Evolutionary conservation across 1,140 invertebrate genomes (phyloP).

Genomic region (Dolichoris vasculosae): DNA sequence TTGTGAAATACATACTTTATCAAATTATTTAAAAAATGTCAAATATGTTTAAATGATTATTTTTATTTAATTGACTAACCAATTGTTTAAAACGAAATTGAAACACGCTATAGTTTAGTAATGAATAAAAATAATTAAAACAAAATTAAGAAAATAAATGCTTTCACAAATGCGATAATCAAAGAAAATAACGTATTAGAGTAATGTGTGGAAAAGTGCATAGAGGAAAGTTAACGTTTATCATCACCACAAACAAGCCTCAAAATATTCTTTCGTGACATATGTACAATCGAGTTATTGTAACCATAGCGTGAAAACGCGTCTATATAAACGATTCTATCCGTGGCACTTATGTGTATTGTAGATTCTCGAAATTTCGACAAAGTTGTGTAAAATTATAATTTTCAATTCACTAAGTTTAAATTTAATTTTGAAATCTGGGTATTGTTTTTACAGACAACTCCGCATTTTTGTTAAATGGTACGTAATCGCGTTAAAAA

Average conservation of each 20-base stretch:
- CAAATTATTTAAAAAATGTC: neutral
- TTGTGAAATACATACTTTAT: neutral
- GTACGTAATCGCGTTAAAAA: too few relatives aligned
- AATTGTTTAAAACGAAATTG: neutral
- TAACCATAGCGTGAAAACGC: neutral
- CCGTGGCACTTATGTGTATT: neutral
- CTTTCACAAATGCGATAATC: neutral
- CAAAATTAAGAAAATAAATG: too few relatives aligned
- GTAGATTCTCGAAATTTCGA: neutral
- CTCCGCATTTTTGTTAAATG: neutral
- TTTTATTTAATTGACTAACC: neutral
- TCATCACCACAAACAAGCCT: neutral
- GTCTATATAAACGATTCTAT: neutral
- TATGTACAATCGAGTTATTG: neutral
- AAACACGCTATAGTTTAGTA: too few relatives aligned
- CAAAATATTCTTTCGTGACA: neutral
- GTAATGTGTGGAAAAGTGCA: neutral
- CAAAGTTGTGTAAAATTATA: neutral
- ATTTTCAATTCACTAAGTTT: too few relatives aligned
- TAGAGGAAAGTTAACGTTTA: neutral
- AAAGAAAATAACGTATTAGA: neutral
- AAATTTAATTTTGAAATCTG: neutral
- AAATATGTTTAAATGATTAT: neutral
- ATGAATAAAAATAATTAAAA: too few relatives aligned
- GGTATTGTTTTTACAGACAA: neutral